These are phyloP conservation scores for Glyptemys insculpta DNA, from an alignment of 2,797 vertebrate species.

Conservation along the genomic window DNA sequence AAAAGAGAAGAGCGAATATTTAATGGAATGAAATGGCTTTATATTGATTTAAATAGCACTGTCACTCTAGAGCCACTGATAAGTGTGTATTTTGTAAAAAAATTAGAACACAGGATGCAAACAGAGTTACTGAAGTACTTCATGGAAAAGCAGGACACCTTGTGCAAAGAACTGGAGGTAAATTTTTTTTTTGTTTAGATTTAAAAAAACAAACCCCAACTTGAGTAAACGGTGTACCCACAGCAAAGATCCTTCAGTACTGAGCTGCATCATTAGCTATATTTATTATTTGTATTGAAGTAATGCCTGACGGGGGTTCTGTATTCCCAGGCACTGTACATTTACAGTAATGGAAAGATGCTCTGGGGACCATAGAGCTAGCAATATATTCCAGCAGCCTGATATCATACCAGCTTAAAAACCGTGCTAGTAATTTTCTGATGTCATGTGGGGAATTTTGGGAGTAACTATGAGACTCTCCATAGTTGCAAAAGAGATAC, in stretches of 20 bases:
- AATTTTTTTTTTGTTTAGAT: neutral
- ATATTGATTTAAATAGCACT: neutral
- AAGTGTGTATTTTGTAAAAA: constrained; percentile 59
- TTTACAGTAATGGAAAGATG: neutral
- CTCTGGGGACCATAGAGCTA: neutral
- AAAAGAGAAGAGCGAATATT: neutral
- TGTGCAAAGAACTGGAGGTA: constrained; percentile 83
- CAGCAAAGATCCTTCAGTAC: neutral
- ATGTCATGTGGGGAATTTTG: constrained; percentile 22
- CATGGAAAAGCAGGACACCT: constrained; percentile 85
- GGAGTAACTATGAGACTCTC: neutral
- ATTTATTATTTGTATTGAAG: neutral
- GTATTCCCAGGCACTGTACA: neutral
- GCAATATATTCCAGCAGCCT: neutral
- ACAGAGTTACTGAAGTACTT: constrained; percentile 78
- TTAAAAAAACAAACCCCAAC: neutral
- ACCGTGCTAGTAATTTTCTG: neutral
- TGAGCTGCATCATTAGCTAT: neutral
- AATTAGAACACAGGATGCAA: constrained; percentile 60
- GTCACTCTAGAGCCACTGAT: constrained; percentile 54
- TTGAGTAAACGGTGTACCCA: neutral
- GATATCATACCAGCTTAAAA: neutral
- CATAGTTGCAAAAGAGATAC: neutral
- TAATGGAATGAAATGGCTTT: constrained; percentile 30
- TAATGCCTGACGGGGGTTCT: neutral